Percentiles rank a stretch among this genome's conserved stretches.
Conservation (phyloP, 2,888 invertebrate genomes). For the Pocota personata region DNA sequence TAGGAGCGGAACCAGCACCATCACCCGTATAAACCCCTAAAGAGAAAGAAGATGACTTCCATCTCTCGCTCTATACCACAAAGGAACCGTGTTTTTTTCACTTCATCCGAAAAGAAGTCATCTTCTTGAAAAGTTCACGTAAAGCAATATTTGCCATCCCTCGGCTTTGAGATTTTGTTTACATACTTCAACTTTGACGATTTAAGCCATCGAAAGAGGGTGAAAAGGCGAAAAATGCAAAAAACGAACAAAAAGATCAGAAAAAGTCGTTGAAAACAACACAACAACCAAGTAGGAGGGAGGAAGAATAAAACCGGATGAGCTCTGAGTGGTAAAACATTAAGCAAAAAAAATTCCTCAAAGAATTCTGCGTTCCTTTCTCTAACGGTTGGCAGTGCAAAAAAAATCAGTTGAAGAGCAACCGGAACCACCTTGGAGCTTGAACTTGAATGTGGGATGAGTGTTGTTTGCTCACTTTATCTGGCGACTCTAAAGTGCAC, state of each 20-base stretch:
- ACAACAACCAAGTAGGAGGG: neutral
- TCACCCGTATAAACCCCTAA: neutral
- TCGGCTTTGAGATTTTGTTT: constrained; percentile 57
- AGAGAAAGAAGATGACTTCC: neutral
- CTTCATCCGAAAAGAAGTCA: constrained; percentile 33
- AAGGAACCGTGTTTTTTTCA: constrained; percentile 1
- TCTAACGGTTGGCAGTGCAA: neutral
- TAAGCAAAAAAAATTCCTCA: neutral
- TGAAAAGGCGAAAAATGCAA: neutral
- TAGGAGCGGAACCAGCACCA: neutral
- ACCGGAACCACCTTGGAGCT: constrained; percentile 41
- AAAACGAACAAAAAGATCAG: neutral
- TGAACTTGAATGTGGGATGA: constrained; percentile 20
- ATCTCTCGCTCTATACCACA: neutral
- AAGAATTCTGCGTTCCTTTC: neutral
- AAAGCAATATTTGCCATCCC: constrained; percentile 54
- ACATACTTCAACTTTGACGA: constrained; percentile 53
- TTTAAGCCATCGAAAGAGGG: constrained; percentile 28
- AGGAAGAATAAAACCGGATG: neutral
- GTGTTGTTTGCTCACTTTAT: constrained; percentile 3
- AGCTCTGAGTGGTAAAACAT: constrained; percentile 12
- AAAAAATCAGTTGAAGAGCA: neutral
- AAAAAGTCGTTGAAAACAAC: neutral
- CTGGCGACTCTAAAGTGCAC: neutral
- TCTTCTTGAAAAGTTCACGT: constrained; percentile 39